Evolutionary conservation across 1,140 invertebrate genomes (phyloP).

Genomic region (Lordiphosa clarofinis): DNA sequence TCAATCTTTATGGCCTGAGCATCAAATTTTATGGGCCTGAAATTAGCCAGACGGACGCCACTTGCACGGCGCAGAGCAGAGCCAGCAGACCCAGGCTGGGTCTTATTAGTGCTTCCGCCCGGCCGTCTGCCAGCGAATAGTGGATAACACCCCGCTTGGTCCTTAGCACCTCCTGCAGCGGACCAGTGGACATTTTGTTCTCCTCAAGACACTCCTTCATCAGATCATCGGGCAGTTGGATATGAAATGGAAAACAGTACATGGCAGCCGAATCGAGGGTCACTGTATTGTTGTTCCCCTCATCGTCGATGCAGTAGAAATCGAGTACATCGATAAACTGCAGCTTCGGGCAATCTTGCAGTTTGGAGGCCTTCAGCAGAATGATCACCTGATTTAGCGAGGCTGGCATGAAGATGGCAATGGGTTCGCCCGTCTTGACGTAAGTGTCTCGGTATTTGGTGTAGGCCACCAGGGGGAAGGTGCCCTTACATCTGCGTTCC

Average conservation of each 20-base stretch:
- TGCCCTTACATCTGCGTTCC: conserved; percentile 18
- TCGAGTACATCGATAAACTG: conserved; percentile 11
- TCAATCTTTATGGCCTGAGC: conserved; percentile 56
- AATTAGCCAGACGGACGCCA: conserved; percentile 21
- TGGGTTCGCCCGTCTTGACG: conserved; percentile 32
- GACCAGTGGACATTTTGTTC: background rate
- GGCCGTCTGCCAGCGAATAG: background rate
- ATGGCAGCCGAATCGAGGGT: conserved; percentile 19
- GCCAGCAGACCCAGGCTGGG: background rate
- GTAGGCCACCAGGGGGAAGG: conserved; percentile 27
- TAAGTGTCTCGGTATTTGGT: conserved; percentile 48
- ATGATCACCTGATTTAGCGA: conserved; percentile 27
- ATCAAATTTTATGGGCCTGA: conserved; percentile 58
- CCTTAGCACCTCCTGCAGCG: conserved; percentile 9
- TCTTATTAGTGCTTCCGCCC: background rate
- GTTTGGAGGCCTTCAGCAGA: conserved; percentile 32
- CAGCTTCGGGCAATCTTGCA: conserved; percentile 27
- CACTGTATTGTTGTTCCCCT: conserved; percentile 5
- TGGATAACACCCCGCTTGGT: conserved; percentile 35
- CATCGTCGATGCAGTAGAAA: conserved; percentile 21
- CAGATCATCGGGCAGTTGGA: conserved; percentile 53
- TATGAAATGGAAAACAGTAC: conserved; percentile 60
- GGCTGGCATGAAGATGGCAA: conserved; percentile 29
- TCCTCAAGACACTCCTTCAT: conserved; percentile 34
- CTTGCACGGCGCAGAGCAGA: no score